phyloP scores from a whole-genome alignment of 2,113 vertebrate genomes.

The Physeter macrocephalus region DNA sequence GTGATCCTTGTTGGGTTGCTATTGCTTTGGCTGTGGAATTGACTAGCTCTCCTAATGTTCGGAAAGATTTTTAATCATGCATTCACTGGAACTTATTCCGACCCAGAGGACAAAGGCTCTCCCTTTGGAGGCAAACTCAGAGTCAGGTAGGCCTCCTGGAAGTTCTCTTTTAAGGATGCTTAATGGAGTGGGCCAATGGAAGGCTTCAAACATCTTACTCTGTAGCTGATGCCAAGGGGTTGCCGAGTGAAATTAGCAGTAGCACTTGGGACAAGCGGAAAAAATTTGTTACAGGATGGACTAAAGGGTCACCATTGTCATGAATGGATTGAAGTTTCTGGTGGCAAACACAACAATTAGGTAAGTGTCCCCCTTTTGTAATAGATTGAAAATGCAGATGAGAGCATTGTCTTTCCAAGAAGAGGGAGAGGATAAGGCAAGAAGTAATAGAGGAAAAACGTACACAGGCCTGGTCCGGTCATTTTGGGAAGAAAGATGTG shows the following conservation, averaged over 20 bases:
- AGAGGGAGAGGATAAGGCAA: neutral
- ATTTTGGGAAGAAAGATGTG: neutral
- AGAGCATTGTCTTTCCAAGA: neutral
- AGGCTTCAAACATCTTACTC: neutral
- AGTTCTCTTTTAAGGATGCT: neutral
- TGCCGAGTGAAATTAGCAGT: neutral
- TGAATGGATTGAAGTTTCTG: neutral
- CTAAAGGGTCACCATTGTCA: neutral
- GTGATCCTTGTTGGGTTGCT: neutral
- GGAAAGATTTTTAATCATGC: too few species aligned
- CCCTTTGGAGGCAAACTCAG: neutral
- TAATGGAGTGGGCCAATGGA: neutral
- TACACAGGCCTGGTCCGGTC: neutral
- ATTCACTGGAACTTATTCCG: neutral
- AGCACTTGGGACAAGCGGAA: neutral
- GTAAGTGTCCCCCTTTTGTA: neutral
- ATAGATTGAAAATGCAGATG: neutral
- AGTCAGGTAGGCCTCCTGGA: neutral
- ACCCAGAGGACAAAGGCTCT: neutral
- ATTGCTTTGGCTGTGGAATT: neutral
- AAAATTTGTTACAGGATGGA: neutral
- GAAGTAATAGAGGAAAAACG: neutral
- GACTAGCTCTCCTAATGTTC: neutral
- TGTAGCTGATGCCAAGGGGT: neutral
- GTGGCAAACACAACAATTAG: neutral